Base-by-base conservation (phyloP, 2,113 vertebrate species). In the Bufo gargarizans region DNA sequence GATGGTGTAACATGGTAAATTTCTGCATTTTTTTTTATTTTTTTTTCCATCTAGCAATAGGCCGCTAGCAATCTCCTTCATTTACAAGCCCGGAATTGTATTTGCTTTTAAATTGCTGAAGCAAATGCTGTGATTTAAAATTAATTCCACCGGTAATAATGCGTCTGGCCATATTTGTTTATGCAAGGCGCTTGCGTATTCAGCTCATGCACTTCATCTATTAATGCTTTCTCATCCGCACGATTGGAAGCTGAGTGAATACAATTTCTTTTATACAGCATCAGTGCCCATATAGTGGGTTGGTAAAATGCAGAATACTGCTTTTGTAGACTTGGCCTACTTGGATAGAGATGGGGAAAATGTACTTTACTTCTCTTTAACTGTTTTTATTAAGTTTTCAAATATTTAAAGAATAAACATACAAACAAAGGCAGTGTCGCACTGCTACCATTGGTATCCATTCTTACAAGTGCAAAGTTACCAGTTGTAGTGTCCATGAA, bases 1-100 rank as follows among this genome's bases (percentile, higher is more conserved):
- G 94, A 99, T 99, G 98, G 98, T 99, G 94, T 99, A 99, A 96
- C 93, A 94, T 94, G 97, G 97, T 97, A 89, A 94, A 95, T 91
- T 87, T 16, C 9, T 5, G 2, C 72, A 59, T 47, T 20, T 80
- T 17, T 49, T 67, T 67, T 59, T 58, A 33, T 33, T 43, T 72
- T 6, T 72, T 43, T 72, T 45, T 13, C 7, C 20, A 7, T 58
- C 20, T 56, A 55, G 47, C 53, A 43, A 72, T 50, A 16, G 14
- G 80, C 67, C 74, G 55, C 20, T 78, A n/a, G 71, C 59, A 84
- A 53, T 20, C 69, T 67, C 84, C 63, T 79, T 58, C 33, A 74
- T 45, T 86, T 77, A 84, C 19, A 84, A 65, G 43, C 86, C 67
- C 16, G 19, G 20, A 77, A 65, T 86, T 33, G 43, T 69, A 77